These are phyloP conservation scores for Herpetotheres cachinnans DNA, from an alignment of 2,113 vertebrate species.

Conservation along the genomic window DNA sequence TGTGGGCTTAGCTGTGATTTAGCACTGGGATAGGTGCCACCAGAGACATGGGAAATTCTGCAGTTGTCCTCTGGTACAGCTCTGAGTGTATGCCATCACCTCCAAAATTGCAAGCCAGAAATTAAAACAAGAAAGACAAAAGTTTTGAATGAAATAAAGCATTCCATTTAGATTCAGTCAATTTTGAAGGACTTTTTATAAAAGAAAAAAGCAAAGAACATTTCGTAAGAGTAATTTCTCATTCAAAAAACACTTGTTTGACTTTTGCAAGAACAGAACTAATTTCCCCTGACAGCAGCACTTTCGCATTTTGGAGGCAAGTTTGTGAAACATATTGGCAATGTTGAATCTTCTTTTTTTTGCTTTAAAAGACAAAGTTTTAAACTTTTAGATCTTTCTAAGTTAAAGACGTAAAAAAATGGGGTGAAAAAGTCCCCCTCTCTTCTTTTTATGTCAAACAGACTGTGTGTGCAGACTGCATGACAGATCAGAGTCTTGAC, in stretches of 20 bases:
- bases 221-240: not conserved
- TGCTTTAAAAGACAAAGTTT: not conserved
- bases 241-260: not conserved
- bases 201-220: not conserved
- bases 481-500: not conserved
- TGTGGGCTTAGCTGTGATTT: not conserved
- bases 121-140: not conserved
- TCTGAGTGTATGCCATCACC: not conserved
- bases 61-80: not conserved
- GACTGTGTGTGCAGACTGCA: not conserved
- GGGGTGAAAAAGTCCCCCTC: not conserved
- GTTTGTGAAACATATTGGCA: not conserved
- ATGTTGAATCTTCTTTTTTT: not conserved
- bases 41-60: not conserved
- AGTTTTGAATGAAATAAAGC: conserved; percentile 30
- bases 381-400: not conserved
- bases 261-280: not conserved
- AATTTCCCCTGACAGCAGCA: not conserved
- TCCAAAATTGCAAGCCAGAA: not conserved
- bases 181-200: not conserved
- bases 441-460: not conserved
- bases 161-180: not conserved
- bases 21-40: not conserved
- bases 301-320: not conserved
- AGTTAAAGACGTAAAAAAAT: not conserved